Base-by-base conservation (phyloP, 64 coral and sea anemone genomes). In the Montipora cactus region DNA sequence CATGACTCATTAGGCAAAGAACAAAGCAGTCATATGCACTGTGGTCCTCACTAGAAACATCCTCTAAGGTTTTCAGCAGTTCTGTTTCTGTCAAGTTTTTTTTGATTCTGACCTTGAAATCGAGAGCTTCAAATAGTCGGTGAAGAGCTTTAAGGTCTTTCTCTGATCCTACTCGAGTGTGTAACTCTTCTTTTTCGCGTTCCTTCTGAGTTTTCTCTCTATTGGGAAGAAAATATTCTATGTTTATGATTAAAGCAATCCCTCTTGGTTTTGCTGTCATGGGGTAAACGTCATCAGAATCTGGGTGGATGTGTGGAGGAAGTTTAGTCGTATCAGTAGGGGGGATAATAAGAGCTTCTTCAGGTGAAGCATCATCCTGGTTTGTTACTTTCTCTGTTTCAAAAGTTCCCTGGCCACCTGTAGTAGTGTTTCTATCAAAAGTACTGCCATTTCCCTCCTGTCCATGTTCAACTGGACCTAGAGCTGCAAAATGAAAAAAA, bases 1-100 rank as follows among this genome's bases (percentile, higher is more conserved):
- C 95, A 76, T 96, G 95, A 59, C 95, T 96, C 95, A 96, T 96
- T 7, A 96, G 79, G 12, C 91, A 96, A 10, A 96, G 67, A 20
- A 90, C 95, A 90, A 96, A 93, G 8, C 91, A 89, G 44, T 96
- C 66, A 48, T 90, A 90, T 0, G 1, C 0, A 14, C 81, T 81
- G 76, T 94, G 80, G 45, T 96, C 52, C 0, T 89, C 74, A 4
- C 49, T 8, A 57, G 81, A 79, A 8, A 71, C 44, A 5, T 78
- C 15, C 68, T 90, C 62, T 25, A 82, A 64, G 2, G 75, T 16
- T 7, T 20, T 49, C 4, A 91, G 1, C 7, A 93, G 12, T 44
- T 88, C 5, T 9, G 15, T 8, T 5, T 81, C 79, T 46, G 7
- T 14, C 1, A 75, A 3, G 68, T 96, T 89, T n/a, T 61, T 46